Evolutionary conservation across 1,140 invertebrate genomes (phyloP).

Genomic region (Reticulitermes speratus): DNA sequence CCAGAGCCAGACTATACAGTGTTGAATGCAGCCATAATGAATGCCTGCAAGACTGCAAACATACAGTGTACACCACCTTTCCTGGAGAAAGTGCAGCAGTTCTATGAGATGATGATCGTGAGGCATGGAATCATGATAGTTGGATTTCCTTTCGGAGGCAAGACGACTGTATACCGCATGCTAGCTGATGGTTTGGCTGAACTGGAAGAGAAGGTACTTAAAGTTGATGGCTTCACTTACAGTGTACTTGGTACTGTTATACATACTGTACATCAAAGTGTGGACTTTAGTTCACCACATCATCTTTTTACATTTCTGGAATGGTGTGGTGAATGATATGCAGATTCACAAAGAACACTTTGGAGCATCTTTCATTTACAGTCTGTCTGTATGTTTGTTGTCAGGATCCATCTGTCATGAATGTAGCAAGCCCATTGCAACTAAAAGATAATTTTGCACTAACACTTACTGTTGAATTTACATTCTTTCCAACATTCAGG

Average conservation of each 20-base stretch:
- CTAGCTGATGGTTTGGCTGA: conserved; percentile 75
- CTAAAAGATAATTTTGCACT: too few relatives aligned
- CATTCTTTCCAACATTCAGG: too few relatives aligned
- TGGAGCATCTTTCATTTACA: too few relatives aligned
- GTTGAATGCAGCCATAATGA: conserved; percentile 59
- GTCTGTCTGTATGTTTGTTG: too few relatives aligned
- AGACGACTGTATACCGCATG: conserved; percentile 74
- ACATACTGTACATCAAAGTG: background rate
- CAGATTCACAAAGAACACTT: too few relatives aligned
- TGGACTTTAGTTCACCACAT: too few relatives aligned
- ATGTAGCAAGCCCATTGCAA: too few relatives aligned
- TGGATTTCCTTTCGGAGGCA: conserved; percentile 87
- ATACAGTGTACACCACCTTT: conserved; percentile 58
- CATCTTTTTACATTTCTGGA: too few relatives aligned
- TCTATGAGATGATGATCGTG: conserved; percentile 96
- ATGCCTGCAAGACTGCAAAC: conserved; percentile 53
- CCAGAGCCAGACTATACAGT: conserved; percentile 56
- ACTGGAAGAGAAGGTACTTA: conserved; percentile 73
- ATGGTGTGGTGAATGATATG: too few relatives aligned
- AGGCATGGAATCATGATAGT: conserved; percentile 88
- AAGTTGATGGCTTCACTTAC: background rate
- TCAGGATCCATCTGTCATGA: too few relatives aligned
- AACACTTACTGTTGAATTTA: too few relatives aligned
- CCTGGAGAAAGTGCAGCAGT: conserved; percentile 73
- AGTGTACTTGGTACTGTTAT: too few relatives aligned